Conservation (phyloP, 2,888 invertebrate genomes). For the Chrysolina americana region DNA sequence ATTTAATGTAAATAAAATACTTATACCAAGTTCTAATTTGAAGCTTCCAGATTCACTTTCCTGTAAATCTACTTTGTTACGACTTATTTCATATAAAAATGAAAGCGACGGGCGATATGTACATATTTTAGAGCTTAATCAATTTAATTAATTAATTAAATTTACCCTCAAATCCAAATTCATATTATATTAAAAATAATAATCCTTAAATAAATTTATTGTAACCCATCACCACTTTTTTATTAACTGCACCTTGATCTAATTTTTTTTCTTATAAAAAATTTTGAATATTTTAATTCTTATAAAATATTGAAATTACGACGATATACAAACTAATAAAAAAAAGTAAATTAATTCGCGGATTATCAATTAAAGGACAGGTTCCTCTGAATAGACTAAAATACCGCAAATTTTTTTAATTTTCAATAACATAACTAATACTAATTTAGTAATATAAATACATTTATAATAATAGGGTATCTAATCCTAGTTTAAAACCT, state of each 20-base stretch:
- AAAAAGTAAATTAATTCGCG: slow-evolving; percentile 72
- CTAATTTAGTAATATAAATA: slow-evolving; percentile 71
- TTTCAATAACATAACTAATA: slow-evolving; percentile 76
- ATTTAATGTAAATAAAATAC: background rate
- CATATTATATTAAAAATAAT: slow-evolving; percentile 69
- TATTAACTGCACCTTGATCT: slow-evolving; percentile 82
- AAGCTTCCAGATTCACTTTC: background rate
- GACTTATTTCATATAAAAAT: slow-evolving; percentile 80
- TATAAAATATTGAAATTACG: slow-evolving; percentile 25
- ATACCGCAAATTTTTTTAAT: slow-evolving; percentile 81
- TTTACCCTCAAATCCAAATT: slow-evolving; percentile 81
- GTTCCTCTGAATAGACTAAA: slow-evolving; percentile 81
- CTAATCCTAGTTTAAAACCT: slow-evolving; percentile 77
- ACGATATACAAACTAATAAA: slow-evolving; percentile 31
- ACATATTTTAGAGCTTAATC: slow-evolving; percentile 79
- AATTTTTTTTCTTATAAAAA: slow-evolving; percentile 72
- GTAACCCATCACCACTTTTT: slow-evolving; percentile 79
- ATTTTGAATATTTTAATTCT: slow-evolving; percentile 69
- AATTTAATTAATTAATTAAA: slow-evolving; percentile 72
- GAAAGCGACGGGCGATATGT: slow-evolving; percentile 88
- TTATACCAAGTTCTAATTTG: background rate
- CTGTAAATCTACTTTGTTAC: slow-evolving; percentile 71
- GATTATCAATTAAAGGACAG: slow-evolving; percentile 79
- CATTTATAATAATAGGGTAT: slow-evolving; percentile 77
- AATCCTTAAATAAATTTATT: slow-evolving; percentile 67